phyloP scores from a whole-genome alignment of 2,888 invertebrate genomes.

The Pammene fasciana region DNA sequence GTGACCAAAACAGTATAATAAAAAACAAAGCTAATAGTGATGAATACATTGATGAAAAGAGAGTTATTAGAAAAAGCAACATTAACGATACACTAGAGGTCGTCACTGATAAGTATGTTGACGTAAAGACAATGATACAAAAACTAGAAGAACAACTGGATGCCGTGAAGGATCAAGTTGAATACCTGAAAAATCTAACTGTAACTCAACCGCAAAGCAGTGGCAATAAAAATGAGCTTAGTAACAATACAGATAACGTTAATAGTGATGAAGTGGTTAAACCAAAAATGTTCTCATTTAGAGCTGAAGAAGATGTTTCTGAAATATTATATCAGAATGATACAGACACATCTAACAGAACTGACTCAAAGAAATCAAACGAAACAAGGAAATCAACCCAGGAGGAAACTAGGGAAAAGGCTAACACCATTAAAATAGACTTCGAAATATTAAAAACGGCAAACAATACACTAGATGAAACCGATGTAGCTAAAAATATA shows the following conservation, averaged over 20 bases:
- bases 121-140: not conserved
- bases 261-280: not conserved
- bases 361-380: not conserved
- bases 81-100: not conserved
- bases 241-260: not conserved
- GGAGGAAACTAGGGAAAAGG: not conserved
- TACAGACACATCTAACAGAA: not conserved
- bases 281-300: not conserved
- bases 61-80: constrained; percentile 1
- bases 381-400: not conserved
- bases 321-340: not conserved
- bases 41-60: not conserved
- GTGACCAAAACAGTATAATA: not conserved
- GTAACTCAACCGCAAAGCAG: not conserved
- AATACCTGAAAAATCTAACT: not conserved
- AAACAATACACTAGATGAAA: too few relatives aligned
- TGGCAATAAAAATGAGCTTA: not conserved
- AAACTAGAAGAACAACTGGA: constrained; percentile 6
- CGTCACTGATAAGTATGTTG: not conserved
- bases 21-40: not conserved
- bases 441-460: too few relatives aligned
- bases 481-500: too few relatives aligned
- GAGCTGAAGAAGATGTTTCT: not conserved
- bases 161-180: constrained; percentile 5
- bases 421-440: too few relatives aligned